phyloP scores from a whole-genome alignment of 2,797 vertebrate genomes.

The Onychomys torridus region DNA sequence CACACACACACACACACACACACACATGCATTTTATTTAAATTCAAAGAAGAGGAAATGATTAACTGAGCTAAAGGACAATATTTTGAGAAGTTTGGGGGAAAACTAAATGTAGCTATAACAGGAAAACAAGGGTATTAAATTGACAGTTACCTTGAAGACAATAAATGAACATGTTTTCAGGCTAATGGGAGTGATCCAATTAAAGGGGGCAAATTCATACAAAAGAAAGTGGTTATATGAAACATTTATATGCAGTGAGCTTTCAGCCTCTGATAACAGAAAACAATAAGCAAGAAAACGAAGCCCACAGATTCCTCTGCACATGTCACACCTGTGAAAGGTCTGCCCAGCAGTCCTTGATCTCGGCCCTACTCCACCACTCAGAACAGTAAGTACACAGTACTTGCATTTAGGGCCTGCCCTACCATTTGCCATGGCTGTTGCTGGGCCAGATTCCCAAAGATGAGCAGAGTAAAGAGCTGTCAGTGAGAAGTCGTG shows the following conservation, averaged over 20 bases:
- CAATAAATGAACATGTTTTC: background rate
- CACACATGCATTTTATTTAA: background rate
- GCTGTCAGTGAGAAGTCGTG: background rate
- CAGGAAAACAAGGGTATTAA: background rate
- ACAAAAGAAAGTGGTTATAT: too few species aligned
- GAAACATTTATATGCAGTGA: background rate
- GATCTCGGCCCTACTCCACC: background rate
- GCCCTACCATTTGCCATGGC: background rate
- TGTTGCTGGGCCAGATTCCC: background rate
- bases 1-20: too few species aligned
- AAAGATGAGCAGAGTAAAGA: background rate
- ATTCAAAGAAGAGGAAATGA: too few species aligned
- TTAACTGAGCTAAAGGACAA: too few species aligned
- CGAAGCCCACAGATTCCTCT: background rate
- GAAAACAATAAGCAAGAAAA: background rate
- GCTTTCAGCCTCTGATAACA: background rate
- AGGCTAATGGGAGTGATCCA: background rate
- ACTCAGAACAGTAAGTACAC: background rate
- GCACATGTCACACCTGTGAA: background rate
- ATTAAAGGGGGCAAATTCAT: background rate
- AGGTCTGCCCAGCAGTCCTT: too few species aligned
- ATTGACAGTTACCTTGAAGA: slow-evolving; percentile 8
- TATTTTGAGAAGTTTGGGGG: background rate
- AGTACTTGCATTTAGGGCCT: background rate
- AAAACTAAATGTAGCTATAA: background rate